Evolutionary conservation across 2,113 vertebrate genomes (phyloP).

Genomic region (Prietella phreatophila): DNA sequence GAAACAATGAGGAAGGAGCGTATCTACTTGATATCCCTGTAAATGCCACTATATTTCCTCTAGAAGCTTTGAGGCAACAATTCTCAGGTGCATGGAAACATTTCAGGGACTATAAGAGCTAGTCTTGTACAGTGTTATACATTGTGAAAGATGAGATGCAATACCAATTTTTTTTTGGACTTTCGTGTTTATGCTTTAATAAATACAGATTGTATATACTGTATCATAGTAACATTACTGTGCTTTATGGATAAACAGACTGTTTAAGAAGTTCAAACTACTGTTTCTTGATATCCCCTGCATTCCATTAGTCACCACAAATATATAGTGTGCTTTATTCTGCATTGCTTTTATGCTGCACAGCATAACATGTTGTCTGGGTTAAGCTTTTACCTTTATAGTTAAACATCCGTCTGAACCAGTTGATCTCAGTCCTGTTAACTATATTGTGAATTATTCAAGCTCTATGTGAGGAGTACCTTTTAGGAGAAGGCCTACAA

Average conservation of each 20-base stretch:
- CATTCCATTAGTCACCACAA: slow-evolving; percentile 22
- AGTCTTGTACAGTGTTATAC: not conserved
- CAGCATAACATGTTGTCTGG: slow-evolving; percentile 15
- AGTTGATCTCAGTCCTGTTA: slow-evolving; percentile 28
- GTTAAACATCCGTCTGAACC: slow-evolving; percentile 34
- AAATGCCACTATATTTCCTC: not conserved
- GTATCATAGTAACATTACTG: not conserved
- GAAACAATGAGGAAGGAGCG: not conserved
- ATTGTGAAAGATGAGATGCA: not conserved
- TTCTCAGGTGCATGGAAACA: not conserved
- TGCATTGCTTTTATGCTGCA: slow-evolving; percentile 35
- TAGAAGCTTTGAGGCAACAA: not conserved
- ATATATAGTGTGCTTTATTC: slow-evolving; percentile 43
- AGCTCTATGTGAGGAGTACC: not conserved
- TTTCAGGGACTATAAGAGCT: not conserved
- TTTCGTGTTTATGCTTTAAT: not conserved
- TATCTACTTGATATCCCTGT: not conserved
- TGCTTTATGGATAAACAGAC: slow-evolving; percentile 12
- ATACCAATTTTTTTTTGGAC: not conserved
- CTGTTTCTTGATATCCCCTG: not conserved
- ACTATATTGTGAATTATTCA: slow-evolving; percentile 11
- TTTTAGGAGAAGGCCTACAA: not conserved
- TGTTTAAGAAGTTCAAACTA: not conserved
- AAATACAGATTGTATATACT: not conserved
- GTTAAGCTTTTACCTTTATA: slow-evolving; percentile 46